Evolutionary conservation across 2,888 invertebrate species (phyloP).

Genomic region (Caenorhabditis sp.): DNA sequence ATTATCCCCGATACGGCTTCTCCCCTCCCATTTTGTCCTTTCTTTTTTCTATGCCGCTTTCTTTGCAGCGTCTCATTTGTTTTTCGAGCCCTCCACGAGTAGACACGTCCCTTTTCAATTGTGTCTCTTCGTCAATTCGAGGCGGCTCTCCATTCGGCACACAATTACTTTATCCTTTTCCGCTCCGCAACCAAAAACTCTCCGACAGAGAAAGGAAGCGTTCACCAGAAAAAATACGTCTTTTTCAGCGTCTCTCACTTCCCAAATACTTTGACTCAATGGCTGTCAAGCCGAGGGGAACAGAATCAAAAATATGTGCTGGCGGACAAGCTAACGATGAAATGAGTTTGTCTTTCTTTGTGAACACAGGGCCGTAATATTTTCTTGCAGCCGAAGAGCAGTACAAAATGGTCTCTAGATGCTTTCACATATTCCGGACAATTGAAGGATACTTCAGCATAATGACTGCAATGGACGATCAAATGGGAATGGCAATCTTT

Average conservation of each 20-base stretch:
- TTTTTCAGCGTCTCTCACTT: not conserved
- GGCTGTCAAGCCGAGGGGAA: not conserved
- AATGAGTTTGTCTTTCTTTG: too few species aligned
- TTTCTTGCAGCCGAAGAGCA: not conserved
- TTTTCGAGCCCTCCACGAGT: not conserved
- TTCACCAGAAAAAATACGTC: not conserved
- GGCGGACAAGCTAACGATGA: too few species aligned
- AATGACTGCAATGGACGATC: not conserved
- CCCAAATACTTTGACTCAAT: not conserved
- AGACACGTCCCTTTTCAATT: not conserved
- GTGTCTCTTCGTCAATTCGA: not conserved
- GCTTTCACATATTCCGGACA: not conserved
- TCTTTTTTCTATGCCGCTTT: not conserved
- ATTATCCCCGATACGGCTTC: constrained; percentile 11
- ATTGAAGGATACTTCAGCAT: not conserved
- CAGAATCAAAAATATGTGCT: not conserved
- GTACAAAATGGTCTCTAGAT: not conserved
- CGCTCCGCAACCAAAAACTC: not conserved
- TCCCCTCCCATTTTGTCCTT: constrained; percentile 7
- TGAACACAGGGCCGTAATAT: too few species aligned
- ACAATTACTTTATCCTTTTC: not conserved
- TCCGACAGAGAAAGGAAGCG: not conserved
- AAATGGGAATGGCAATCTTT: not conserved
- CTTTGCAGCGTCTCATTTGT: not conserved
- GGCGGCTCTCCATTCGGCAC: not conserved